These are phyloP conservation scores for Holothuria scabra DNA, from an alignment of 53 echinoderm and acorn worm species.

Conservation along the genomic window DNA sequence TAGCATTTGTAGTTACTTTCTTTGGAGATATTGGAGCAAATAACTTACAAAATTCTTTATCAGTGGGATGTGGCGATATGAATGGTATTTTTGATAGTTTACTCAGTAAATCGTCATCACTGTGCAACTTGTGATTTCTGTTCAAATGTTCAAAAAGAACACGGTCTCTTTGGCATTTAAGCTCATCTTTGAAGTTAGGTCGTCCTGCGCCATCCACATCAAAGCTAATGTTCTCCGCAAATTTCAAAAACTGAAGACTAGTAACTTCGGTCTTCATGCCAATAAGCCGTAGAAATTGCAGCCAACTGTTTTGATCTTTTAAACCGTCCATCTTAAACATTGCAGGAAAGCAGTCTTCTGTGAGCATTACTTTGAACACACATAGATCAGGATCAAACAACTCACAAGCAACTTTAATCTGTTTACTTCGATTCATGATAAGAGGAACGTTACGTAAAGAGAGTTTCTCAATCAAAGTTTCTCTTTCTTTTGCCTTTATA, in stretches of 20 bases:
- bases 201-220: not conserved
- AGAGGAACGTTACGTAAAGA: not conserved
- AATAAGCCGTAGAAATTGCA: not conserved
- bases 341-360: not conserved
- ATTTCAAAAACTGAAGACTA: not conserved
- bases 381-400: not conserved
- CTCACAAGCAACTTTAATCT: not conserved
- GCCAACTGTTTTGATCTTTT: not conserved
- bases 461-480: not conserved
- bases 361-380: slow-evolving; percentile 1
- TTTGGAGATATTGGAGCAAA: not conserved
- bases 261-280: not conserved
- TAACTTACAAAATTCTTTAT: not conserved
- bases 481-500: not conserved
- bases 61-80: not conserved
- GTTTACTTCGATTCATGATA: not conserved
- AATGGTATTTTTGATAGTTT: not conserved
- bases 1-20: not conserved
- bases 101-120: not conserved
- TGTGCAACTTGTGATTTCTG: not conserved
- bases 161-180: not conserved
- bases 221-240: not conserved
- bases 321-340: not conserved
- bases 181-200: not conserved
- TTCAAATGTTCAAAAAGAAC: slow-evolving; percentile 12